Conservation (phyloP, 1,140 invertebrate species). For the Drosophila chauvacae region DNA sequence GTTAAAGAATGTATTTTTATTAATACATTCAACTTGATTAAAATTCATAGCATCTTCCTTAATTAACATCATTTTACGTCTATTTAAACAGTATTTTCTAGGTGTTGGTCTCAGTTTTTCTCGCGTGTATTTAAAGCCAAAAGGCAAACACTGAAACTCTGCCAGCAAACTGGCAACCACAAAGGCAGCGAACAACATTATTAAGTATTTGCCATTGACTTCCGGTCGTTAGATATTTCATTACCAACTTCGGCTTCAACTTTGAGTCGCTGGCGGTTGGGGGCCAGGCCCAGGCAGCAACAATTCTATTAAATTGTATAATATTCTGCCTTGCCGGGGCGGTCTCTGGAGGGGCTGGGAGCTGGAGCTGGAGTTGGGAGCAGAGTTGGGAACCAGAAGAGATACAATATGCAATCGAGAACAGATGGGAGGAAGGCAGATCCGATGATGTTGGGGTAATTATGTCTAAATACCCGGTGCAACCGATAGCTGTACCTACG, state of each 20-base stretch:
- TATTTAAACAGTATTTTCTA: background rate
- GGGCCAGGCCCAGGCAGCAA: constrained; percentile 10
- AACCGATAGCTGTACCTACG: constrained; percentile 41
- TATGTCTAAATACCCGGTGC: constrained; percentile 43
- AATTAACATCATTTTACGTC: background rate
- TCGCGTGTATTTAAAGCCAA: constrained; percentile 31
- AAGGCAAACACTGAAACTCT: constrained; percentile 32
- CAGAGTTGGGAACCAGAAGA: constrained; percentile 3
- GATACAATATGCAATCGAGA: constrained; percentile 48
- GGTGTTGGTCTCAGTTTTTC: constrained; percentile 9
- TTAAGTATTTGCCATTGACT: constrained; percentile 82
- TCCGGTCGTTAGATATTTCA: constrained; percentile 83
- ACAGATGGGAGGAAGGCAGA: constrained; percentile 29
- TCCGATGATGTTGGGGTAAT: constrained; percentile 31
- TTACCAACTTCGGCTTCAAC: constrained; percentile 68
- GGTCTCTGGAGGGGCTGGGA: constrained; percentile 13
- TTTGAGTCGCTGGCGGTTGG: constrained; percentile 10
- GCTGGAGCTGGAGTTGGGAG: constrained; percentile 1
- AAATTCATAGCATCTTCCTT: background rate
- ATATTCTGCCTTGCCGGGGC: constrained; percentile 39
- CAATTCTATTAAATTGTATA: constrained; percentile 64
- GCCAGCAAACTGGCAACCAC: constrained; percentile 52
- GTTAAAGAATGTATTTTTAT: no score
- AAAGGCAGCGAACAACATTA: constrained; percentile 73
- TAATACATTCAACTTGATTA: no score